Percentiles rank a stretch among this genome's conserved stretches.
phyloP scores from a whole-genome alignment of 2,113 vertebrate species.

The Strix aluco region DNA sequence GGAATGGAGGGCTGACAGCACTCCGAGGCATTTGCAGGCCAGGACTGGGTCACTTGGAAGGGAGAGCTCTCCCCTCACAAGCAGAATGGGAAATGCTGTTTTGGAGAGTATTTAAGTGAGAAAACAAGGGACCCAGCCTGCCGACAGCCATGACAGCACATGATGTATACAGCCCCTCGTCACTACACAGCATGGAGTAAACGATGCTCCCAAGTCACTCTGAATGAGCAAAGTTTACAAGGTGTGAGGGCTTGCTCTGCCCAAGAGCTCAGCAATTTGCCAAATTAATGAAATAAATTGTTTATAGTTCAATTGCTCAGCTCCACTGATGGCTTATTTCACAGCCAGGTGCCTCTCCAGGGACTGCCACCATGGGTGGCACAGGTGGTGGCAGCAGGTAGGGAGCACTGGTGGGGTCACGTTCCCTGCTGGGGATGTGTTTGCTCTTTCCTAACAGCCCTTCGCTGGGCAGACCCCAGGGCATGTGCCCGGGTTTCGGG shows the following conservation, averaged over 20 bases:
- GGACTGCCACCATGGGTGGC: accelerated
- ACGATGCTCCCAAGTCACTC: neutral
- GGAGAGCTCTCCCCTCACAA: neutral
- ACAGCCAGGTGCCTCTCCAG: neutral
- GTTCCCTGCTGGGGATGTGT: accelerated
- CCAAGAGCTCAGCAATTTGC: neutral
- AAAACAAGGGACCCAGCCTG: neutral
- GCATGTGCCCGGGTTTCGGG: neutral
- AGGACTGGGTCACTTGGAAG: neutral
- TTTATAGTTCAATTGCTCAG: neutral
- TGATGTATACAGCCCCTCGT: neutral
- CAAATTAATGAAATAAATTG: neutral
- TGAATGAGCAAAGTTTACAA: neutral
- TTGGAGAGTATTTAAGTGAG: neutral
- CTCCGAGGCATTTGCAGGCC: accelerated
- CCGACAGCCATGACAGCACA: neutral
- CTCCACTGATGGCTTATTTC: neutral
- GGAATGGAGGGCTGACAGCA: neutral
- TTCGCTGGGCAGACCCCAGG: neutral
- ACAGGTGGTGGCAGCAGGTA: accelerated
- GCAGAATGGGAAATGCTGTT: neutral
- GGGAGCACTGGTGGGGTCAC: too few relatives aligned
- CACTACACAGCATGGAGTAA: accelerated
- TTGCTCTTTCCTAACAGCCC: neutral
- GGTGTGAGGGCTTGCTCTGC: accelerated